A percentile compares a stretch with the other conserved stretches of the same genome.
These are phyloP conservation scores for Loris lydekkerianus DNA, from an alignment of 2,797 vertebrate species.

Conservation along the genomic window DNA sequence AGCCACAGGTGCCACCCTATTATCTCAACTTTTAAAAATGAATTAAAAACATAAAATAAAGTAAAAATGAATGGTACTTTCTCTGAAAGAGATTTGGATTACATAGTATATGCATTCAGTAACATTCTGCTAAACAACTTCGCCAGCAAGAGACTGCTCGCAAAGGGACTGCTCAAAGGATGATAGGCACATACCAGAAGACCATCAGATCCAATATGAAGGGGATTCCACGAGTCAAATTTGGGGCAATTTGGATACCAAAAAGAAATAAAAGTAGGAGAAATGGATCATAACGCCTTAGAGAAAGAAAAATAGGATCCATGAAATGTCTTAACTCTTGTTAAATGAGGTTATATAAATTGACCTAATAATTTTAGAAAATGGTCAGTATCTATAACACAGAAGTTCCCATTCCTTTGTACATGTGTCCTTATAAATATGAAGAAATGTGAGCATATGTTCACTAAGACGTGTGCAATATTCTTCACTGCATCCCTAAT, in stretches of 20 bases:
- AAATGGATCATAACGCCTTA: conserved; percentile 12
- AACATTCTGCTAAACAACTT: conserved; percentile 37
- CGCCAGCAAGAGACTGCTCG: not conserved
- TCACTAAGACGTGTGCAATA: not conserved
- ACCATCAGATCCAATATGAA: not conserved
- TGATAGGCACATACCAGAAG: not conserved
- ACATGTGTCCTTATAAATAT: not conserved
- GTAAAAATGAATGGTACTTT: not conserved
- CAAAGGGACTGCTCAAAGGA: not conserved
- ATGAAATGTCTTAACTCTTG: not conserved
- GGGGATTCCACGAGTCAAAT: conserved; percentile 28
- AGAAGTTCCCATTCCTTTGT: conserved; percentile 11
- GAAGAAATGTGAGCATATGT: not conserved
- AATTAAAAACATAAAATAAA: not conserved
- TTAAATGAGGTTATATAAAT: not conserved
- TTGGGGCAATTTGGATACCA: not conserved
- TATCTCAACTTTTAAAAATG: not conserved
- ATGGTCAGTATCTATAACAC: not conserved
- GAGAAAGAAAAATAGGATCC: not conserved
- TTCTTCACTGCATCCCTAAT: not conserved
- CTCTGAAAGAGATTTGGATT: not conserved
- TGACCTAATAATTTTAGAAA: not conserved
- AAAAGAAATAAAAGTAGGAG: not conserved
- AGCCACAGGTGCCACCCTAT: too few species aligned
- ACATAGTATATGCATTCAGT: not conserved